Conservation (phyloP, 2,888 invertebrate genomes). For the Ochlodes sylvanus region DNA sequence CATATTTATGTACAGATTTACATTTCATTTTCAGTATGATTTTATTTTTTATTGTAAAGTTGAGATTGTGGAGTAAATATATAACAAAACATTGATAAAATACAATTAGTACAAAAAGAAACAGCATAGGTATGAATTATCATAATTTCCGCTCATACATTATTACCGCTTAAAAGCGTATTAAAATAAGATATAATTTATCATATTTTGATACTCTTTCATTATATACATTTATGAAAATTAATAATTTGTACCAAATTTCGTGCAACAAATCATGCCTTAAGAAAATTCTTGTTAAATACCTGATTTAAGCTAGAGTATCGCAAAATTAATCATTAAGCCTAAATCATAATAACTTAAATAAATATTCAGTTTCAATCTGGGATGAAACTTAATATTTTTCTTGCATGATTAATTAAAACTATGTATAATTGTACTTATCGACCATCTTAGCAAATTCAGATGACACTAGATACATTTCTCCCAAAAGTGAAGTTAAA, state of each 20-base stretch:
- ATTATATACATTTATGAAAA: background rate
- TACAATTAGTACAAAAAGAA: too few relatives aligned
- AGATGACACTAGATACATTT: background rate
- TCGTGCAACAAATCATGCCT: too few relatives aligned
- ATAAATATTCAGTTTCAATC: slow-evolving; percentile 25
- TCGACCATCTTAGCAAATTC: background rate
- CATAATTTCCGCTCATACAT: background rate
- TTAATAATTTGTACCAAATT: slow-evolving; percentile 6
- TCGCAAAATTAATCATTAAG: slow-evolving; percentile 2
- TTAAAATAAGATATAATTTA: background rate
- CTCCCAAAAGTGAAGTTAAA: background rate
- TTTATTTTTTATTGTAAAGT: too few relatives aligned
- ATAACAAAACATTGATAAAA: too few relatives aligned
- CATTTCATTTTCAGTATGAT: too few relatives aligned
- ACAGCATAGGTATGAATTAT: too few relatives aligned
- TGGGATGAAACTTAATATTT: slow-evolving; percentile 20
- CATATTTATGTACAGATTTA: too few relatives aligned
- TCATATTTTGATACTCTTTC: background rate
- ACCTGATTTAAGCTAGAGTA: too few relatives aligned
- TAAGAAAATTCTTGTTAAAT: too few relatives aligned
- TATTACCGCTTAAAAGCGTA: too few relatives aligned
- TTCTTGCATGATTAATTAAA: slow-evolving; percentile 13
- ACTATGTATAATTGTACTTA: slow-evolving; percentile 28
- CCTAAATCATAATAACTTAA: slow-evolving; percentile 29
- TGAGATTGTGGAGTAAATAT: too few relatives aligned